phyloP scores from a whole-genome alignment of 2,888 invertebrate species.

The Melanchra persicariae region DNA sequence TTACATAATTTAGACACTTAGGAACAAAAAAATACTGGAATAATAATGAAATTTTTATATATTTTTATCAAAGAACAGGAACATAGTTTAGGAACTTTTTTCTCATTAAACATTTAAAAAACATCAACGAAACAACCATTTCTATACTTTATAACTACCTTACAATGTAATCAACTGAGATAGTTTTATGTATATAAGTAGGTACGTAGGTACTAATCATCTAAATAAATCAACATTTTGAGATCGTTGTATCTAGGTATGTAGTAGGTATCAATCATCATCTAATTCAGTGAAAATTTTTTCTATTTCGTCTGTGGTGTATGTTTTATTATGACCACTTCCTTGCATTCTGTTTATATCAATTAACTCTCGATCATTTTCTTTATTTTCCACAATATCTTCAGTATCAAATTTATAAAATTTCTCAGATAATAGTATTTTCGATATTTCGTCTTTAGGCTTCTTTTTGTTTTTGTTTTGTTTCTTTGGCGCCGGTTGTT shows the following conservation, averaged over 20 bases:
- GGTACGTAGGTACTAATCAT: not conserved
- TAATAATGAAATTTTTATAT: not conserved
- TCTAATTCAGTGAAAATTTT: not conserved
- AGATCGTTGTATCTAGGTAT: not conserved
- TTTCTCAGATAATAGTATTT: constrained; percentile 23
- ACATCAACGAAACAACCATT: not conserved
- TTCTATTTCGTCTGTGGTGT: not conserved
- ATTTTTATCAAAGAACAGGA: no score
- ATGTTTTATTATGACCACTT: not conserved
- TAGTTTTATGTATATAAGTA: not conserved
- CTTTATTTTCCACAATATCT: constrained; percentile 22
- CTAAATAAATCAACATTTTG: not conserved
- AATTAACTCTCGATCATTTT: constrained; percentile 17
- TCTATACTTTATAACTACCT: not conserved
- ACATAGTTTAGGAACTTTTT: no score
- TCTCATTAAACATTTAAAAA: not conserved
- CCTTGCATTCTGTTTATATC: not conserved
- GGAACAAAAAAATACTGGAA: not conserved
- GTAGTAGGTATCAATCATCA: not conserved
- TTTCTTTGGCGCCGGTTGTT: constrained; percentile 28
- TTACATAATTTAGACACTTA: not conserved
- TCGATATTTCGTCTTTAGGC: constrained; percentile 11
- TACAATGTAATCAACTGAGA: not conserved
- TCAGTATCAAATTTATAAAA: constrained; percentile 26
- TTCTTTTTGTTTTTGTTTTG: constrained; percentile 6